These are phyloP conservation scores for Trisateles emortualis DNA, from an alignment of 2,888 invertebrate species.

Conservation along the genomic window DNA sequence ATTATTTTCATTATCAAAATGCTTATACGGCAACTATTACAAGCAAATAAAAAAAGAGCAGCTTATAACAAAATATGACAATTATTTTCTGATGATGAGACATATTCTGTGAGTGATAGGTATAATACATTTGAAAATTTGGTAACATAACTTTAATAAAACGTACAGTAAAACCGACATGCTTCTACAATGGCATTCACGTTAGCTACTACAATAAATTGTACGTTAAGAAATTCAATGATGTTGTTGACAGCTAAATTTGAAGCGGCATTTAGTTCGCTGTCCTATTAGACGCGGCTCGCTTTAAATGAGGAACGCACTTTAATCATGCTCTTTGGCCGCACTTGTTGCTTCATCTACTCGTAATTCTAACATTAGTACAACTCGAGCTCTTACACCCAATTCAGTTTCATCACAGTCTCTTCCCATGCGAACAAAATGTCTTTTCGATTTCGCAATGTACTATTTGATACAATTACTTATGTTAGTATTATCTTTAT, in stretches of 20 bases:
- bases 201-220: slow-evolving; percentile 24
- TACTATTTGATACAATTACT: slow-evolving; percentile 43
- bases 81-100: too few relatives aligned
- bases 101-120: too few relatives aligned
- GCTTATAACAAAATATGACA: too few relatives aligned
- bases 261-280: slow-evolving; percentile 20
- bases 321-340: slow-evolving; percentile 49
- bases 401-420: slow-evolving; percentile 62
- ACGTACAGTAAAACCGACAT: too few relatives aligned
- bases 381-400: slow-evolving; percentile 54
- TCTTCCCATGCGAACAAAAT: slow-evolving; percentile 67
- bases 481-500: slow-evolving; percentile 38
- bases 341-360: slow-evolving; percentile 64
- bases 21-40: too few relatives aligned
- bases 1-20: too few relatives aligned
- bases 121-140: too few relatives aligned
- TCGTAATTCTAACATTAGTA: slow-evolving; percentile 56
- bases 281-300: slow-evolving; percentile 24
- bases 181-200: neutral
- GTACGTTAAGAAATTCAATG: slow-evolving; percentile 22
- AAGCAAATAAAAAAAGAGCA: too few relatives aligned
- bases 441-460: slow-evolving; percentile 55
- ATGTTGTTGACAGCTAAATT: slow-evolving; percentile 38
- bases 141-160: too few relatives aligned
- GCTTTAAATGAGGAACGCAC: slow-evolving; percentile 37